These are phyloP conservation scores for Semotilus atromaculatus DNA, from an alignment of 2,797 vertebrate species.

Conservation along the genomic window DNA sequence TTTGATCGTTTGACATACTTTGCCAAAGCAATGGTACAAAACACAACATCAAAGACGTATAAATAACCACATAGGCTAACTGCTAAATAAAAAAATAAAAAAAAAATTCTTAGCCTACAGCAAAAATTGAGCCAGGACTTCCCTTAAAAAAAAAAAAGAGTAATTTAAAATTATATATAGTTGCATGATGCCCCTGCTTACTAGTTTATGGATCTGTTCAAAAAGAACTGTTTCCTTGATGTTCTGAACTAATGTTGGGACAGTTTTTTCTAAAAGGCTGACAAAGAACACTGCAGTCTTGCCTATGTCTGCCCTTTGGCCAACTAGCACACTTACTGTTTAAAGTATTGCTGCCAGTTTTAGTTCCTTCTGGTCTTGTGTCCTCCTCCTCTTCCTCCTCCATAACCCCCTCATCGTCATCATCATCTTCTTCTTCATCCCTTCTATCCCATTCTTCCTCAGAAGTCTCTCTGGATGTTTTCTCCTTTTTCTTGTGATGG, in stretches of 20 bases:
- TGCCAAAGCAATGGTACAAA: too few species aligned
- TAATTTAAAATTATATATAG: background rate
- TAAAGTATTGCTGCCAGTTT: conserved; percentile 57
- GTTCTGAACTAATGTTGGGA: conserved; percentile 9
- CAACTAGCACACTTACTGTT: conserved; percentile 71
- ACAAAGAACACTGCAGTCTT: conserved; percentile 23
- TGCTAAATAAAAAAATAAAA: background rate
- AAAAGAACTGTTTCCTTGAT: background rate
- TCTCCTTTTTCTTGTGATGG: conserved; percentile 55
- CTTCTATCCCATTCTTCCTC: conserved; percentile 69
- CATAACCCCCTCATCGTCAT: conserved; percentile 55
- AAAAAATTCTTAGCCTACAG: background rate
- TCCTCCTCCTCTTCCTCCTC: conserved; percentile 61
- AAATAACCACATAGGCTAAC: too few species aligned
- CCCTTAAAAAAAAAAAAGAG: background rate
- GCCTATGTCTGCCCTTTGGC: conserved; percentile 52
- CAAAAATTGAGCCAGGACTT: background rate
- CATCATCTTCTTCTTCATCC: conserved; percentile 58
- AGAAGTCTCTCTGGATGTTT: conserved; percentile 52
- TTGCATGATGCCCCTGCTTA: background rate
- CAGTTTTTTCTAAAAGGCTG: background rate
- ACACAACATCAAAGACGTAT: too few species aligned
- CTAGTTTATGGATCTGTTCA: background rate
- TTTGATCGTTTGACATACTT: too few species aligned
- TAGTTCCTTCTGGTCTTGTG: conserved; percentile 50